Conservation (phyloP, 2,113 vertebrate species). For the Rallus limicola region DNA sequence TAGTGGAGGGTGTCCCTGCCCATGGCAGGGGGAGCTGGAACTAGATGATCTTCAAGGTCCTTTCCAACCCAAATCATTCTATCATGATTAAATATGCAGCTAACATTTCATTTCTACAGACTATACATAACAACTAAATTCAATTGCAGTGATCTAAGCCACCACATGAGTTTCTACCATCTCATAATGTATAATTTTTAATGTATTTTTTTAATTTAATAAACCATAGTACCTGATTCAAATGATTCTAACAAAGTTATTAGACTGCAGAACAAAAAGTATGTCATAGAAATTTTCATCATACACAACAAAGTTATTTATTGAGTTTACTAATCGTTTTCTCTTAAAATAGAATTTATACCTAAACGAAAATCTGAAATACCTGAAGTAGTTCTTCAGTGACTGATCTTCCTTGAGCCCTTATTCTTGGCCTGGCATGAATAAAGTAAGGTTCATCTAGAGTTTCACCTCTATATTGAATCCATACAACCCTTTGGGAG, state of each 20-base stretch:
- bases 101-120: not conserved
- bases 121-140: not conserved
- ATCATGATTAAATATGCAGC: not conserved
- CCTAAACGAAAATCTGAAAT: not conserved
- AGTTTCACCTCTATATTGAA: not conserved
- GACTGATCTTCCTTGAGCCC: not conserved
- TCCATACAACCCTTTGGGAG: not conserved
- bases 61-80: no score
- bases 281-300: not conserved
- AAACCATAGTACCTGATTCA: fast-evolving
- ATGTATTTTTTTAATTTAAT: not conserved
- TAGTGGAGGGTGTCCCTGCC: no score
- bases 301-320: not conserved
- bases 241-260: not conserved
- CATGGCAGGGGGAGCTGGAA: no score
- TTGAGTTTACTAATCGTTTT: not conserved
- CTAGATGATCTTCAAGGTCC: no score
- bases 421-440: not conserved
- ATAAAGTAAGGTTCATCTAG: not conserved
- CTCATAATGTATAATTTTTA: not conserved
- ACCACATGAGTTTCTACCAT: not conserved
- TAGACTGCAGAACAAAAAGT: not conserved
- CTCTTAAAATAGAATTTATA: not conserved
- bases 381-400: not conserved
- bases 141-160: not conserved